A percentile compares a stretch with the other conserved stretches of the same genome.
These are phyloP conservation scores for Perithous albicinctus DNA, from an alignment of 2,888 invertebrate genomes.

Conservation along the genomic window DNA sequence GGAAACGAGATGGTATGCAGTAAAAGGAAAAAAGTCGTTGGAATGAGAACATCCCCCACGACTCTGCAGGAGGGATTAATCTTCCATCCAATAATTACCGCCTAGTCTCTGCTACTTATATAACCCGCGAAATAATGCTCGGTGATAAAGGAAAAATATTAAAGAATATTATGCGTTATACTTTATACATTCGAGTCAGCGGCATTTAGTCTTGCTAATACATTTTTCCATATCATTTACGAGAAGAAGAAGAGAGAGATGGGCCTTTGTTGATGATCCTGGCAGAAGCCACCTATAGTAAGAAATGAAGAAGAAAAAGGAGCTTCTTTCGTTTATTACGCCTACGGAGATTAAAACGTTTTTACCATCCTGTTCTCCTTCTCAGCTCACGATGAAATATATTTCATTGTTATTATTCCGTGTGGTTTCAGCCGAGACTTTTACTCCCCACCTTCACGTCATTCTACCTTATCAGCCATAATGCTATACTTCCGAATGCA, in stretches of 20 bases:
- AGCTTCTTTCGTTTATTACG: conserved; percentile 8
- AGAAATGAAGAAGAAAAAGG: neutral
- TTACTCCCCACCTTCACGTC: neutral
- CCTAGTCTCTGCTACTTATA: conserved; percentile 13
- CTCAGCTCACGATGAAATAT: conserved; percentile 1
- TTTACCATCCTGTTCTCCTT: conserved; percentile 27
- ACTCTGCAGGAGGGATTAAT: conserved; percentile 28
- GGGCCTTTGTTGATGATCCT: conserved; percentile 20
- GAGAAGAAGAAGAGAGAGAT: neutral
- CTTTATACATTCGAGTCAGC: neutral
- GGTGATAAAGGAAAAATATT: conserved; percentile 42
- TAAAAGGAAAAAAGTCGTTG: neutral
- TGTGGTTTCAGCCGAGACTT: neutral
- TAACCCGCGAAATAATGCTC: conserved; percentile 10
- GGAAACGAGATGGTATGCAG: neutral
- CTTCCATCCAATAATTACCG: conserved; percentile 48
- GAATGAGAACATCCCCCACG: neutral
- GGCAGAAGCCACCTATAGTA: conserved; percentile 9
- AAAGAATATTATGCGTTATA: conserved; percentile 36
- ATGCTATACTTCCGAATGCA: neutral
- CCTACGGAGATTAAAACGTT: conserved; percentile 41
- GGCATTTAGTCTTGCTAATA: conserved; percentile 14
- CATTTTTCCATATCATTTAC: conserved; percentile 28
- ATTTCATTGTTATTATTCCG: conserved; percentile 32
- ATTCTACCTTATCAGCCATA: neutral